Evolutionary conservation across 2,888 invertebrate genomes (phyloP), one percentile per base, ranked within the genome.

Genomic region (Hecatera dysodea): DNA sequence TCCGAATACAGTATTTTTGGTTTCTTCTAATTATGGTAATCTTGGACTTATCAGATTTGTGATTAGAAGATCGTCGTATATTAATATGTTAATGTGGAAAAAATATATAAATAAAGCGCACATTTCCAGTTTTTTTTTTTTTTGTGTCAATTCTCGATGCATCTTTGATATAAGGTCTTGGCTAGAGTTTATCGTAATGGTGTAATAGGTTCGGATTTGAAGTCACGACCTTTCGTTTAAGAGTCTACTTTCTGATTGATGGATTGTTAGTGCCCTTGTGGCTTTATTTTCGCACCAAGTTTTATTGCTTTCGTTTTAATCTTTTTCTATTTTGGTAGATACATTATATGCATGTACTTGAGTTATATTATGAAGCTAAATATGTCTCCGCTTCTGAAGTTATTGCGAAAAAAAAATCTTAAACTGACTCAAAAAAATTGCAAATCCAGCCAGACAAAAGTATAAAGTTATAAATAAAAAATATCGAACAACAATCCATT

Each of bases 401-500:
- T 36, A n/a, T 22, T 17, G 4, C 3, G 0, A 29, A n/a, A 29
- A 55, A 39, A 55, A 19, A 29, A n/a, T 8, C 19, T 11, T 22
- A 33, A 60, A 50, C 39, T 62, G 22, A 52, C 19, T 64, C 56
- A 75, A n/a, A 66, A 67, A 67, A 59, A 59, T 61, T 66, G 63
- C 75, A 68, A 65, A 61, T 60, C 55, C n/a, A 2, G 1, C 67
- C 86, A 78, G 33, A 75, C 60, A 75, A 75, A 81, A 73, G 65
- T 12, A 75, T 72, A 60, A 72, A 72, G 72, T 59, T 66, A 78
- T 72, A 76, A 82, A 84, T 75, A 66, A 82, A 78, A 81, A 68
- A 61, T 62, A 36, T 64, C 83, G 75, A 75, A 83, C 82, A 83
- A 86, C 87, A n/a, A 84, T 82, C 75, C 78, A 77, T 60, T 66